A percentile compares a stretch with the other conserved stretches of the same genome.
Evolutionary conservation across 1,140 invertebrate genomes (phyloP).

Genomic region (Bombus sibiricus): DNA sequence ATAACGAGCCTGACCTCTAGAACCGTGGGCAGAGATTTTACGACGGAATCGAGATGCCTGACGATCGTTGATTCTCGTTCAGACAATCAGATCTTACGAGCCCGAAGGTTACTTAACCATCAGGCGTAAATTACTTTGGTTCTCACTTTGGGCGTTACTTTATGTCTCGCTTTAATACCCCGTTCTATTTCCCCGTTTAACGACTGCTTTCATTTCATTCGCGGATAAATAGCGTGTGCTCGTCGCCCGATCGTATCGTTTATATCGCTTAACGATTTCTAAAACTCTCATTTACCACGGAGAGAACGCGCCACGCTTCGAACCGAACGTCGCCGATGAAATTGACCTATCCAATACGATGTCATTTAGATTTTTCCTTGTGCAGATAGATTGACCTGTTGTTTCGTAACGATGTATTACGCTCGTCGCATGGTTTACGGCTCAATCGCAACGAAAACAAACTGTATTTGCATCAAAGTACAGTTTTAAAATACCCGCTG

Average conservation of each 20-base stretch:
- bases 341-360: background rate
- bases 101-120: constrained; percentile 34
- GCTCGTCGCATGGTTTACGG: background rate
- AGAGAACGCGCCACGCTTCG: background rate
- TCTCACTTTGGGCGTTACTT: constrained; percentile 43
- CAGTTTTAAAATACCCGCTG: no score
- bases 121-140: constrained; percentile 23
- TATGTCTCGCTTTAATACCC: constrained; percentile 13
- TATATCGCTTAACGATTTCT: background rate
- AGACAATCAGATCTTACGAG: constrained; percentile 34
- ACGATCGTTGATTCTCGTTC: constrained; percentile 39
- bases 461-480: no score
- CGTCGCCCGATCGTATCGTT: background rate
- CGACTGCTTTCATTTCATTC: background rate
- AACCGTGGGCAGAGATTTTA: constrained; percentile 44
- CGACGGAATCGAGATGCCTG: constrained; percentile 25
- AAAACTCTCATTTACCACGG: background rate
- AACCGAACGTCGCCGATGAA: background rate
- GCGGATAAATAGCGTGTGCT: background rate
- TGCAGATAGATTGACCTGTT: background rate
- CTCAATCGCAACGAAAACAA: background rate
- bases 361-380: background rate
- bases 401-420: background rate
- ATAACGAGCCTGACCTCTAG: constrained; percentile 22
- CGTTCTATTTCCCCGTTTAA: constrained; percentile 20